Evolutionary conservation across 2,888 invertebrate species (phyloP).

Genomic region (Lucinisca nassula): DNA sequence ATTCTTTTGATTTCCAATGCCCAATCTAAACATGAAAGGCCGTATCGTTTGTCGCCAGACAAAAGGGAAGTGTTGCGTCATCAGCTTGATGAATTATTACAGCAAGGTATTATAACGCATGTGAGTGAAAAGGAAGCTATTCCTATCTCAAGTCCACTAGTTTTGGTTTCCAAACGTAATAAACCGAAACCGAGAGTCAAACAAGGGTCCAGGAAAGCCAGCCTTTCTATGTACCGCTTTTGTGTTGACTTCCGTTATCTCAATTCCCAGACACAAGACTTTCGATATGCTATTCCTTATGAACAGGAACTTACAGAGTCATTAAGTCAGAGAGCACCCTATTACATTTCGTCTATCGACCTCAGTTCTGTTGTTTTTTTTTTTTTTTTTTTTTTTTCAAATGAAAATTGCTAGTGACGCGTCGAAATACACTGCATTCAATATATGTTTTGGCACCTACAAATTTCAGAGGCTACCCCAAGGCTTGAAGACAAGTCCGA

Average conservation of each 20-base stretch:
- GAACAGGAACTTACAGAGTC: slow-evolving; percentile 6
- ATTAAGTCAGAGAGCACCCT: neutral
- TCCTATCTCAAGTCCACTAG: slow-evolving; percentile 51
- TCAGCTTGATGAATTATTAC: slow-evolving; percentile 40
- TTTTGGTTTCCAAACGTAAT: slow-evolving; percentile 42
- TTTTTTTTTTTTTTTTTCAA: slow-evolving; percentile 16
- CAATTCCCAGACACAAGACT: slow-evolving; percentile 40
- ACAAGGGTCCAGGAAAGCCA: slow-evolving; percentile 22
- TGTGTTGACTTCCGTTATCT: slow-evolving; percentile 33
- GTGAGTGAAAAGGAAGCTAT: slow-evolving; percentile 42
- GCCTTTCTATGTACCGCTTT: slow-evolving; percentile 27
- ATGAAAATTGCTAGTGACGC: slow-evolving; percentile 27
- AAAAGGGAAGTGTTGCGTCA: slow-evolving; percentile 41
- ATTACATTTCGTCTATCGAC: neutral
- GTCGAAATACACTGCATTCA: slow-evolving; percentile 29
- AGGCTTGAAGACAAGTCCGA: slow-evolving; percentile 35
- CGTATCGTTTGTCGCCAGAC: slow-evolving; percentile 49
- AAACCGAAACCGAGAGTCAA: neutral
- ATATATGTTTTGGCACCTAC: no score
- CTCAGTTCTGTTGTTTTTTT: no score
- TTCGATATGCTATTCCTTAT: slow-evolving; percentile 40
- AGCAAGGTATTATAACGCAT: slow-evolving; percentile 37
- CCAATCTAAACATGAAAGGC: slow-evolving; percentile 36
- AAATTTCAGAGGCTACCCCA: slow-evolving; percentile 41
- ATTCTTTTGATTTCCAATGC: slow-evolving; percentile 24